Base-by-base conservation (phyloP, 2,113 vertebrate species). In the Copsychus sechellarum region DNA sequence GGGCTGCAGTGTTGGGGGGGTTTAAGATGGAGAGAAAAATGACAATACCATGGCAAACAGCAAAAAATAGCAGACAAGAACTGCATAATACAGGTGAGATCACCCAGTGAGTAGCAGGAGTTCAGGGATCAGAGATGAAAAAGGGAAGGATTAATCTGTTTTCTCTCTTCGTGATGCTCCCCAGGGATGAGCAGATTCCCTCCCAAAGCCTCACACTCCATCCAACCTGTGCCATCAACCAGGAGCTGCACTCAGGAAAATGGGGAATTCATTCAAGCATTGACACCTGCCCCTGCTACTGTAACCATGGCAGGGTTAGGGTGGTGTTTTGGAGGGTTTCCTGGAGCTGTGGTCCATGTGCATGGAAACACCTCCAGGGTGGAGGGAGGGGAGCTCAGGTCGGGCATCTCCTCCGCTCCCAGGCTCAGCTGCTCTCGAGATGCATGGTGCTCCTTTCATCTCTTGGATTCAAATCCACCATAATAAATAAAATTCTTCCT, bases 401-500 rank as follows among this genome's bases (percentile, higher is more conserved):
- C 16, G 3, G 40, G 76, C 65, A 0, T 40, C 71, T 69, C 65
- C 51, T 84, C 76, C 64, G 19, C 91, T 96, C 53, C 79, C 73
- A 51, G 81, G 62, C 60, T 91, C 8, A 0, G 36, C 67, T 9
- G 21, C 40, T 92, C 92, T 95, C 2, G 36, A 91, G 90, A 95
- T 95, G 94, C 94, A 89, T 33, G 6, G 77, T 91, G 86, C 93
- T 94, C 95, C 90, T 97, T 97, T 97, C 97, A 97, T 97, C 97
- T 96, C 94, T 93, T 96, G 96, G 96, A 97, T 95, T 85, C 93
- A 93, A 96, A 95, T 94, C 79, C 94, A 96, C 93, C 95, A 97
- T 97, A 97, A 97, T 97, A 97, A 97, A 97, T 97, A 97, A 95
- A 97, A 97, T 97, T 97, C 95, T 97, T 97, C 97, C 97, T 97